phyloP scores from a whole-genome alignment of 2,113 vertebrate genomes.

The Brachyistius frenatus region DNA sequence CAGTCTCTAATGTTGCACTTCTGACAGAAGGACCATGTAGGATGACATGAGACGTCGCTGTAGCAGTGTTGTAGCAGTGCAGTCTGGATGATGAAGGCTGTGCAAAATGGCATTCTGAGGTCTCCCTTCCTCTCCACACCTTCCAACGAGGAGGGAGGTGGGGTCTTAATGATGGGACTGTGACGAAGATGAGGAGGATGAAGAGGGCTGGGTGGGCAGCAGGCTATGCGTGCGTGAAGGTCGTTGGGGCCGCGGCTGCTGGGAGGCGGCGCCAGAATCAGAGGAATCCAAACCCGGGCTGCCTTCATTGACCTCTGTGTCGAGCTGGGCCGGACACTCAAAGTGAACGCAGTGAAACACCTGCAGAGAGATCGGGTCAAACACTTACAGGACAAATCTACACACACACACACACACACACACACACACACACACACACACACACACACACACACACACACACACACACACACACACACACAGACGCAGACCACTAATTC shows the following conservation, averaged over 20 bases:
- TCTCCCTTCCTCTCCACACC: conserved; percentile 30
- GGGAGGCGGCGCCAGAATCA: conserved; percentile 48
- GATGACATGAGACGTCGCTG: conserved; percentile 40
- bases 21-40: conserved; percentile 34
- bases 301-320: conserved; percentile 86
- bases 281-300: conserved; percentile 80
- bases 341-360: conserved; percentile 99
- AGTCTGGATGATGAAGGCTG: conserved; percentile 62
- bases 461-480: not conserved
- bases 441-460: not conserved
- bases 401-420: not conserved
- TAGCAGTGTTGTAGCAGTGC: conserved; percentile 69
- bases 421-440: no score
- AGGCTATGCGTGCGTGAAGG: conserved; percentile 78
- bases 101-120: conserved; percentile 74
- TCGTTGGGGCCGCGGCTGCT: conserved; percentile 63
- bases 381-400: not conserved
- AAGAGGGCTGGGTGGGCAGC: conserved; percentile 58
- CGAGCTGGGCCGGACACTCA: conserved; percentile 93
- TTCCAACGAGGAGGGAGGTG: not conserved
- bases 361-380: conserved; percentile 71
- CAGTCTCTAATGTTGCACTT: conserved; percentile 55
- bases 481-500: no score
- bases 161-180: conserved; percentile 57
- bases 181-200: conserved; percentile 68